Conservation (phyloP, 92 coral and sea anemone species). For the Heteractis magnifica region DNA sequence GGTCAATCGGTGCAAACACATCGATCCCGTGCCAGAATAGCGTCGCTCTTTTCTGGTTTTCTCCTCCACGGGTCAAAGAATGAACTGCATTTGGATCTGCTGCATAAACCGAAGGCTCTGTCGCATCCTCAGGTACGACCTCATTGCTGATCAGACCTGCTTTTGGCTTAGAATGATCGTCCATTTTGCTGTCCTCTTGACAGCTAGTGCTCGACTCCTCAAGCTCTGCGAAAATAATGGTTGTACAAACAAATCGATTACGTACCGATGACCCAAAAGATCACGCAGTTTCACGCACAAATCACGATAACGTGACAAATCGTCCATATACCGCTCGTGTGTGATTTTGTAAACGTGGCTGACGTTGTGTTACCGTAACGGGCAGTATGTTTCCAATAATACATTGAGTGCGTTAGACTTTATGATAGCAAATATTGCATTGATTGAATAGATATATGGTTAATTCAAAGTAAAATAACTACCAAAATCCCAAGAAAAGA, state of each 20-base stretch:
- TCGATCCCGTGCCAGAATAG: slow-evolving; percentile 79
- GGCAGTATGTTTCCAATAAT: too few relatives aligned
- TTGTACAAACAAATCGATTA: background rate
- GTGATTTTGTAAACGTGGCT: too few relatives aligned
- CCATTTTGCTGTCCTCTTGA: slow-evolving; percentile 21
- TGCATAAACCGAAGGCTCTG: background rate
- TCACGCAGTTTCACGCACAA: background rate
- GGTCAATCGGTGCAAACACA: slow-evolving; percentile 70
- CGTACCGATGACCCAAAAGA: background rate
- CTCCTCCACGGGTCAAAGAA: slow-evolving; percentile 33
- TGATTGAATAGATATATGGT: too few relatives aligned
- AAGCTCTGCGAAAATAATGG: background rate
- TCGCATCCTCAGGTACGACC: slow-evolving; percentile 11
- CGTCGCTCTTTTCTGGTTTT: slow-evolving; percentile 53
- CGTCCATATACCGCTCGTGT: background rate
- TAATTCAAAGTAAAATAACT: too few relatives aligned
- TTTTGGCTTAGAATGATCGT: background rate
- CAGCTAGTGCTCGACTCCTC: background rate
- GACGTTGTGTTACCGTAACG: too few relatives aligned
- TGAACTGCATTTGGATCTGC: background rate
- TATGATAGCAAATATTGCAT: too few relatives aligned
- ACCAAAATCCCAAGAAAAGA: too few relatives aligned
- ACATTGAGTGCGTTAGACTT: too few relatives aligned
- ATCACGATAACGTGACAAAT: background rate
- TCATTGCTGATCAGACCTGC: slow-evolving; percentile 28